Evolutionary conservation across 1,140 invertebrate species (phyloP).

Genomic region (Heliconius himera): DNA sequence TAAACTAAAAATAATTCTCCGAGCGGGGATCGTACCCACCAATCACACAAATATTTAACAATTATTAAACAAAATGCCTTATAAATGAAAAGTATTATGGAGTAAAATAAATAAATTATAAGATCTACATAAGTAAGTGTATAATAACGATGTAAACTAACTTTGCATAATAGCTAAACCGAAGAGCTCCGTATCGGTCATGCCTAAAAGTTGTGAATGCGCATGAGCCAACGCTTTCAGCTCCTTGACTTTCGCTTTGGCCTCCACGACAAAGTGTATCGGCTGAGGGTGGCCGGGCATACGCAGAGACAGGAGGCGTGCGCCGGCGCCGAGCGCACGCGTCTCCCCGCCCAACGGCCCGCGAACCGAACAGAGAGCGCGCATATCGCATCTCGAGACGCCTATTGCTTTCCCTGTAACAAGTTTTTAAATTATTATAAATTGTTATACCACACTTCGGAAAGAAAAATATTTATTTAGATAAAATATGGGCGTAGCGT

Average conservation of each 20-base stretch:
- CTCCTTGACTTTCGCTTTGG: slow-evolving; percentile 86
- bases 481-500: no score
- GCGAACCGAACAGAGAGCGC: slow-evolving; percentile 82
- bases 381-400: slow-evolving; percentile 81
- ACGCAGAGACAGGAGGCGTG: slow-evolving; percentile 72
- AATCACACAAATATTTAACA: no score
- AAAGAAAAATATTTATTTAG: no score
- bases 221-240: slow-evolving; percentile 84
- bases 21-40: no score
- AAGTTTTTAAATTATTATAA: not conserved
- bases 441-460: no score
- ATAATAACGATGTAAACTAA: slow-evolving; percentile 59
- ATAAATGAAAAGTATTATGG: not conserved
- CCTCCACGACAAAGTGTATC: slow-evolving; percentile 83
- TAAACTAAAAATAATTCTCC: no score
- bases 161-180: slow-evolving; percentile 86
- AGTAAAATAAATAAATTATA: not conserved
- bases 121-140: not conserved
- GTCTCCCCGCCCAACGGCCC: slow-evolving; percentile 78
- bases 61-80: no score
- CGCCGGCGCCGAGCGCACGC: slow-evolving; percentile 72
- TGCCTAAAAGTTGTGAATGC: slow-evolving; percentile 83
- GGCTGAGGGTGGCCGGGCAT: slow-evolving; percentile 74
- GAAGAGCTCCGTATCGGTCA: slow-evolving; percentile 86
- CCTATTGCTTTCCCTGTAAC: slow-evolving; percentile 74